A percentile compares a stretch with the other conserved stretches of the same genome.
These are phyloP conservation scores for Myodes glareolus DNA, from an alignment of 2,113 vertebrate species.

Conservation along the genomic window DNA sequence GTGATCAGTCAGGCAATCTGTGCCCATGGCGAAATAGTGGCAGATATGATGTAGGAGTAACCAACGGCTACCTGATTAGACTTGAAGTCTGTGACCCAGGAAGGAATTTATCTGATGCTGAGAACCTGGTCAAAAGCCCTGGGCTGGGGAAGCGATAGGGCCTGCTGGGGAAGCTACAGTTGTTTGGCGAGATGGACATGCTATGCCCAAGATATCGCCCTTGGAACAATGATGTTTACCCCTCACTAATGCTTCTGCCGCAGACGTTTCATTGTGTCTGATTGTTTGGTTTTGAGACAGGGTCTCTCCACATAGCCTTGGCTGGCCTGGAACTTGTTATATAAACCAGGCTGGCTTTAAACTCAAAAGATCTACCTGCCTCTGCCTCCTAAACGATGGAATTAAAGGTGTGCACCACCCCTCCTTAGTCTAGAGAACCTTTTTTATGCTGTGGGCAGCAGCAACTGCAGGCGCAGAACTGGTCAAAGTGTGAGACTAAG, in stretches of 20 bases:
- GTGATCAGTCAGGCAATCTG: not conserved
- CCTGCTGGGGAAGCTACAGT: not conserved
- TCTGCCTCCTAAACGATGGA: not conserved
- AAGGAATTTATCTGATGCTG: not conserved
- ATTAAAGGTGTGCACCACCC: not conserved
- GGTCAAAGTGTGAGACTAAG: not conserved
- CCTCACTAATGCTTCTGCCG: not conserved
- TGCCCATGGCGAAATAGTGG: not conserved
- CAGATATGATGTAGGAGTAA: not conserved
- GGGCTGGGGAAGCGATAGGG: not conserved
- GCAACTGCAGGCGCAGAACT: not conserved
- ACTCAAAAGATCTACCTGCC: not conserved
- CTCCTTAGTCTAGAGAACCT: not conserved
- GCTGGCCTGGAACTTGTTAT: not conserved
- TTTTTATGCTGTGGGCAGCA: not conserved
- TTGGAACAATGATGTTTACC: too few species aligned
- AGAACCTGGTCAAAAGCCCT: too few species aligned
- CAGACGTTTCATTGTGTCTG: not conserved
- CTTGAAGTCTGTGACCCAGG: not conserved
- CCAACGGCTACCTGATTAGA: not conserved
- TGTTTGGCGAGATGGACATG: too few species aligned
- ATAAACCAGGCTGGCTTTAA: not conserved
- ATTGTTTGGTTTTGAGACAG: not conserved
- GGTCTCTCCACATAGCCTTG: not conserved
- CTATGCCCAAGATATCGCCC: too few species aligned